A percentile compares a stretch with the other conserved stretches of the same genome.
phyloP scores from a whole-genome alignment of 1,140 invertebrate genomes.

The Tetragonula clypearis region DNA sequence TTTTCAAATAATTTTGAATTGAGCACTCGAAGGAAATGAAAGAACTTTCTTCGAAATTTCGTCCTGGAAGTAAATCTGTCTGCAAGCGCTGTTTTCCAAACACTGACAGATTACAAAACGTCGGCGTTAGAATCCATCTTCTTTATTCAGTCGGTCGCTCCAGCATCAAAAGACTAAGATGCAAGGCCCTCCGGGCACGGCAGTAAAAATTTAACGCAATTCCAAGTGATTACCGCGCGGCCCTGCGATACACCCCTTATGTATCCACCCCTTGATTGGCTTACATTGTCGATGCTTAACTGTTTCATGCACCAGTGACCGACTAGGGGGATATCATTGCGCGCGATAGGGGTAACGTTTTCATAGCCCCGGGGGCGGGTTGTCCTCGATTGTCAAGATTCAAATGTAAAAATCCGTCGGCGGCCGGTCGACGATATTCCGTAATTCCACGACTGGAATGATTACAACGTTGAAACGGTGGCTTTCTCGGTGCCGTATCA shows the following conservation, averaged over 20 bases:
- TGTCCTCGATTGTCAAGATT: slow-evolving; percentile 65
- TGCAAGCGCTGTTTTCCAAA: not conserved
- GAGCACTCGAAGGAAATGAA: no score
- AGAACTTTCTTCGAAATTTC: not conserved
- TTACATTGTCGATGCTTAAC: slow-evolving; percentile 82
- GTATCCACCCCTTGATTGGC: slow-evolving; percentile 78
- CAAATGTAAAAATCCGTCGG: slow-evolving; percentile 62
- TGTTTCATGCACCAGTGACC: slow-evolving; percentile 82
- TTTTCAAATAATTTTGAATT: no score
- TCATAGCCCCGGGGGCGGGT: slow-evolving; percentile 65
- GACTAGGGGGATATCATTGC: slow-evolving; percentile 78
- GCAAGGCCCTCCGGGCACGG: slow-evolving; percentile 48
- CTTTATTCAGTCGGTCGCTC: slow-evolving; percentile 2
- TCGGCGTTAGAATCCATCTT: slow-evolving; percentile 1
- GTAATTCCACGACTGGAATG: slow-evolving; percentile 35
- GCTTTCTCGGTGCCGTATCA: not conserved
- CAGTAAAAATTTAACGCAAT: slow-evolving; percentile 81
- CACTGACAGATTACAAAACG: not conserved
- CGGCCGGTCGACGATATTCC: slow-evolving; percentile 30
- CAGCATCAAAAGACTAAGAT: slow-evolving; percentile 62
- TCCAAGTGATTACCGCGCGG: slow-evolving; percentile 78
- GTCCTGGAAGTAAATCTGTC: not conserved
- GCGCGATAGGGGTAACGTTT: slow-evolving; percentile 80
- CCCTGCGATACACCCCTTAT: slow-evolving; percentile 70
- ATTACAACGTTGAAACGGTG: slow-evolving; percentile 13